These are phyloP conservation scores for Muscicapa striata DNA, from an alignment of 2,797 vertebrate species.

Conservation along the genomic window DNA sequence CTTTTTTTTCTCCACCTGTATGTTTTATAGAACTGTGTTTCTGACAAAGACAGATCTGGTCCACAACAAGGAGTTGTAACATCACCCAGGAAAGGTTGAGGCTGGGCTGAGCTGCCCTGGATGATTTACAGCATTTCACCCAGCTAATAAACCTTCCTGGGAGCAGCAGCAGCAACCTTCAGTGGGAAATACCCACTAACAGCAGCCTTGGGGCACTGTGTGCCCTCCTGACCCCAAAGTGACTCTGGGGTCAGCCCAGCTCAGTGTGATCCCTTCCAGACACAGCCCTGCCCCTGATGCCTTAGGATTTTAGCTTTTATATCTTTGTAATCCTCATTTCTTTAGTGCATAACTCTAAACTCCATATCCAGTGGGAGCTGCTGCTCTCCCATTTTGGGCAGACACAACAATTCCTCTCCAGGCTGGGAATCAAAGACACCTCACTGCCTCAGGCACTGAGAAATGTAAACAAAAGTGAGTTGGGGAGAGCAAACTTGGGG, in stretches of 20 bases:
- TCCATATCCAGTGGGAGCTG: no score
- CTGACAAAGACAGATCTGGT: background rate
- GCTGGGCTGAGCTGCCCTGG: background rate
- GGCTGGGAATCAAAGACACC: background rate
- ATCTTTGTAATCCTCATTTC: background rate
- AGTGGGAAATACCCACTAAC: no score
- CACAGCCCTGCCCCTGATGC: no score
- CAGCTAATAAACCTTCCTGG: background rate
- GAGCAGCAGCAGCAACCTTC: background rate
- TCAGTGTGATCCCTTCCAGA: accelerated
- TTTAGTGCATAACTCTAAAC: no score
- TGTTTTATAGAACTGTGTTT: background rate
- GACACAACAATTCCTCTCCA: background rate
- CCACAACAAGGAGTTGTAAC: background rate
- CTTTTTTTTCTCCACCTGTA: accelerated
- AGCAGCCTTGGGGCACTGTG: accelerated
- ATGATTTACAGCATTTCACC: background rate
- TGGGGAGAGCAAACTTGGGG: accelerated
- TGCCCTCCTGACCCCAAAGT: accelerated
- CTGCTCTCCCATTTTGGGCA: background rate
- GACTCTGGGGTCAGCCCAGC: accelerated
- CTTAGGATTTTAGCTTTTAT: background rate
- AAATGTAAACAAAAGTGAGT: accelerated
- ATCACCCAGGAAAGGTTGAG: background rate
- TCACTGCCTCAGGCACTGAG: background rate